Evolutionary conservation across 2,797 vertebrate genomes (phyloP).

Genomic region (Crenichthys baileyi): DNA sequence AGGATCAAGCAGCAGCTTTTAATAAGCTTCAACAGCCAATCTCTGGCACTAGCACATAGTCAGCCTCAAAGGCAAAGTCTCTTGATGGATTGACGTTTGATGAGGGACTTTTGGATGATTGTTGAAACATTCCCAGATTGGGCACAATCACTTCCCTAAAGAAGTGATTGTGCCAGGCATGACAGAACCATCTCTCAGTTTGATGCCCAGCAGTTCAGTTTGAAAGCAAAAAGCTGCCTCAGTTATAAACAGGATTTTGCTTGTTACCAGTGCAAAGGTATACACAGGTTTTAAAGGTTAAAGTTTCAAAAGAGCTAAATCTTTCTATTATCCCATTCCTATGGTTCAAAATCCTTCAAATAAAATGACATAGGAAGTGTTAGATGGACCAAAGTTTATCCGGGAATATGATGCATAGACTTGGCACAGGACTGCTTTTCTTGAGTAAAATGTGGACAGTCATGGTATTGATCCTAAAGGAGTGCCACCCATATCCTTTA

Average conservation of each 20-base stretch:
- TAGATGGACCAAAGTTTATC: neutral
- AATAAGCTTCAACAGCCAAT: conserved; percentile 15
- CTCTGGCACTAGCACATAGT: conserved; percentile 7
- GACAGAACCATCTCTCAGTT: conserved; percentile 18
- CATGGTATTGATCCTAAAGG: neutral
- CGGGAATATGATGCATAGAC: neutral
- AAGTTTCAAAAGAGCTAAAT: neutral
- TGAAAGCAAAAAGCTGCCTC: conserved; percentile 63
- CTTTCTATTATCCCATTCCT: neutral
- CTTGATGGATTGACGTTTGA: conserved; percentile 33
- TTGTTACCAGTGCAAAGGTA: neutral
- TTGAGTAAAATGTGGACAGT: neutral
- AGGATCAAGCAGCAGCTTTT: conserved; percentile 9
- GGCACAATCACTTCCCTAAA: conserved; percentile 38
- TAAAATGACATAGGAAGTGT: neutral
- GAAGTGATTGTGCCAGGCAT: conserved; percentile 31
- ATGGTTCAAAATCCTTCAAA: neutral
- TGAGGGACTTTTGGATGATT: conserved; percentile 57
- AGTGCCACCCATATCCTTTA: too few relatives aligned
- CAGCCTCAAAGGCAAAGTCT: conserved; percentile 42
- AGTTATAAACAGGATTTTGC: neutral
- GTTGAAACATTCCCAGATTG: conserved; percentile 25
- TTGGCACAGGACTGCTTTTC: neutral
- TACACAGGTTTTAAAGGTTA: neutral
- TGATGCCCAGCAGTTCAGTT: conserved; percentile 25